A percentile compares a stretch with the other conserved stretches of the same genome.
Conservation (phyloP, 2,113 vertebrate species). For the Uropsilus gracilis region DNA sequence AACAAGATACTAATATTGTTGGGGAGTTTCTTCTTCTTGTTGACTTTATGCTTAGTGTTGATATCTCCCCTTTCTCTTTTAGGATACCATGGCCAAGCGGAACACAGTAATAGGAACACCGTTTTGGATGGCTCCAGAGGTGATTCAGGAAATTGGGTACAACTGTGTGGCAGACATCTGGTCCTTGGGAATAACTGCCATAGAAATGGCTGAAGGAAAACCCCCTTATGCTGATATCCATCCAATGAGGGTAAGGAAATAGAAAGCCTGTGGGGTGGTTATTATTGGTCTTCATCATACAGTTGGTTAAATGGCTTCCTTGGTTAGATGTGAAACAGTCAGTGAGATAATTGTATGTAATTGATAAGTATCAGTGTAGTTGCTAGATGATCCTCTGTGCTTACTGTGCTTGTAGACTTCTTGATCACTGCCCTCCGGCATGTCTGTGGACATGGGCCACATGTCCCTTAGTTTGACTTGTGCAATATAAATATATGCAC, state of each 20-base stretch:
- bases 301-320: not conserved
- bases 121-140: constrained; percentile 98
- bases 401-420: not conserved
- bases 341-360: not conserved
- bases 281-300: not conserved
- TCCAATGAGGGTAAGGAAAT: constrained; percentile 94
- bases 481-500: not conserved
- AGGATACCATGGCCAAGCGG: constrained; percentile 98
- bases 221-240: constrained; percentile 97
- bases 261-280: not conserved
- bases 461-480: not conserved
- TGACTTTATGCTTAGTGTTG: constrained; percentile 4
- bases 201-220: constrained; percentile 98
- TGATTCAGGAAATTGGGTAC: constrained; percentile 98
- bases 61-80: not conserved
- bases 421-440: not conserved
- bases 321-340: not conserved
- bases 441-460: not conserved
- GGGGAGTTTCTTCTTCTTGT: not conserved
- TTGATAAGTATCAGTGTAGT: constrained; percentile 21
- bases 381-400: not conserved
- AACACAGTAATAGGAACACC: constrained; percentile 98
- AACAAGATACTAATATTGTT: not conserved
- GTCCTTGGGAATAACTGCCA: constrained; percentile 96
- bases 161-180: constrained; percentile 98